A percentile compares a stretch with the other conserved stretches of the same genome.
These are phyloP conservation scores for Condylura cristata DNA, from an alignment of 2,113 vertebrate genomes.

Conservation along the genomic window DNA sequence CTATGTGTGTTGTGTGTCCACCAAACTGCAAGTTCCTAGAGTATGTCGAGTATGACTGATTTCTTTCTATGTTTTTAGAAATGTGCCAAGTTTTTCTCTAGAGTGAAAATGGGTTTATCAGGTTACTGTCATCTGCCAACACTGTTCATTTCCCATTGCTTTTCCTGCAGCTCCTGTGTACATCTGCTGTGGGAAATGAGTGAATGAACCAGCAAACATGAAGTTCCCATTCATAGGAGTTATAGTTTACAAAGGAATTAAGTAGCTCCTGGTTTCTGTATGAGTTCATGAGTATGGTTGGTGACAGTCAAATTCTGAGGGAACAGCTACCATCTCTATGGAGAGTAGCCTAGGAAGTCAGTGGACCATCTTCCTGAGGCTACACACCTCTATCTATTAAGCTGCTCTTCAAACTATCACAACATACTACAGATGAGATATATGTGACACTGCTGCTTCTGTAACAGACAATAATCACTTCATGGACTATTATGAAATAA, in stretches of 20 bases:
- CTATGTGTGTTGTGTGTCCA: neutral
- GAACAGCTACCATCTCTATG: neutral
- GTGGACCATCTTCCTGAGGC: constrained; percentile 2
- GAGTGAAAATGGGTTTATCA: constrained; percentile 19
- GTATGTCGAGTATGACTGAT: neutral
- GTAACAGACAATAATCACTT: neutral
- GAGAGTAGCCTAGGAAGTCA: constrained; percentile 14
- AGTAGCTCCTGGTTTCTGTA: constrained; percentile 14
- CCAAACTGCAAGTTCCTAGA: neutral
- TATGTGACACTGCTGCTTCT: constrained; percentile 1
- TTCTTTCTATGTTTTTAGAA: constrained; percentile 34
- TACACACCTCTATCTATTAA: neutral
- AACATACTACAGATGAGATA: neutral
- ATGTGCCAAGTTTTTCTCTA: neutral
- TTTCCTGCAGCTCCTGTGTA: neutral
- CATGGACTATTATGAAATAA: constrained; percentile 4
- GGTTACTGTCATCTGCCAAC: neutral
- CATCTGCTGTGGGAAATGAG: constrained; percentile 24
- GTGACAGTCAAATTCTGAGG: constrained; percentile 11
- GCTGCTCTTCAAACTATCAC: constrained; percentile 19
- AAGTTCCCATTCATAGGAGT: constrained; percentile 27
- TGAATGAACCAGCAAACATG: neutral
- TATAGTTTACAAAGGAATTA: constrained; percentile 18
- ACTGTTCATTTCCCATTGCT: neutral
- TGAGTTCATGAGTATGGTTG: neutral